These are phyloP conservation scores for Planiliza haematocheilus DNA, from an alignment of 2,113 vertebrate species.

Conservation along the genomic window DNA sequence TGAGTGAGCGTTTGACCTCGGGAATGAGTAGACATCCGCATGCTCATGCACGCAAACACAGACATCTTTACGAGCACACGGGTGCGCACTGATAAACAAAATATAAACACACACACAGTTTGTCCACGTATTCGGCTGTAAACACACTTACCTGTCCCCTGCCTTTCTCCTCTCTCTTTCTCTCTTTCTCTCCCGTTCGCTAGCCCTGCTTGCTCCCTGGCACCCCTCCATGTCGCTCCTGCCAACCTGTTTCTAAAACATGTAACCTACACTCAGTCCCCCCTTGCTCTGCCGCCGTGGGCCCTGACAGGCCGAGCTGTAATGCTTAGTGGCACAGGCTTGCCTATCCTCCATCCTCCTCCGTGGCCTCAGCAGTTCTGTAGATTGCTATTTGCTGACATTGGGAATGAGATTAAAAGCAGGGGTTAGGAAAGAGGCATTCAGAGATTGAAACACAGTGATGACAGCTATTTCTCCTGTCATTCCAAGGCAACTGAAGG, in stretches of 20 bases:
- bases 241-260: constrained; percentile 76
- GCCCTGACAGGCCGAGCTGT: constrained; percentile 66
- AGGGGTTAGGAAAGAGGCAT: constrained; percentile 64
- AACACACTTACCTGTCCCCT: constrained; percentile 57
- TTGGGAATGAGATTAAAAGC: constrained; percentile 77
- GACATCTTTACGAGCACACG: constrained; percentile 30
- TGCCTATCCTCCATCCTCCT: constrained; percentile 62
- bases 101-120: constrained; percentile 29
- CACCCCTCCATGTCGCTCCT: constrained; percentile 53
- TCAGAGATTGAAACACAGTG: constrained; percentile 70
- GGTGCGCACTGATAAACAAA: constrained; percentile 55
- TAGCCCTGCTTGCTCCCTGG: constrained; percentile 25
- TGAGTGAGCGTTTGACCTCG: constrained; percentile 81
- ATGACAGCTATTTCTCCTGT: constrained; percentile 72
- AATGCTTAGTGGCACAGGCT: constrained; percentile 76
- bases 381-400: constrained; percentile 79
- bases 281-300: constrained; percentile 39
- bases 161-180: neutral
- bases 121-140: constrained; percentile 14
- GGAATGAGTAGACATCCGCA: constrained; percentile 69
- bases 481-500: constrained; percentile 59
- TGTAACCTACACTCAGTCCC: constrained; percentile 74
- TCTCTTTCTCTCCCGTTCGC: constrained; percentile 15
- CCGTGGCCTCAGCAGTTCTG: constrained; percentile 65
- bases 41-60: constrained; percentile 60